phyloP scores from a whole-genome alignment of 2,888 invertebrate genomes.

The Dione juno region DNA sequence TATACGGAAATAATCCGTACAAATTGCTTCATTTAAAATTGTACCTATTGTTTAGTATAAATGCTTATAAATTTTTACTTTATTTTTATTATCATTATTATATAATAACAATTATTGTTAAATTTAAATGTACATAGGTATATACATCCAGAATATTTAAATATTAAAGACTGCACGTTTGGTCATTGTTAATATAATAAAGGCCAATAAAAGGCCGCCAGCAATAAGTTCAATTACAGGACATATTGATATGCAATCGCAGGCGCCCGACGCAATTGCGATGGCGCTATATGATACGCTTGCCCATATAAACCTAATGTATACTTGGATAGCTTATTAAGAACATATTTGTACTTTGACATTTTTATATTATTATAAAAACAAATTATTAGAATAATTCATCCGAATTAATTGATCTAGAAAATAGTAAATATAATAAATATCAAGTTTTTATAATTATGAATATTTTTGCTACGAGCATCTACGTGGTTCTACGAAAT shows the following conservation, averaged over 20 bases:
- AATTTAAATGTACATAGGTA: too few relatives aligned
- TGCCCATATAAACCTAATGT: background rate
- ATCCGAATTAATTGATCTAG: too few relatives aligned
- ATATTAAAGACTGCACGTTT: slow-evolving; percentile 43
- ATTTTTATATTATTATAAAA: too few relatives aligned
- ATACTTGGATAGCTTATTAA: background rate
- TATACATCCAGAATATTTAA: slow-evolving; percentile 12
- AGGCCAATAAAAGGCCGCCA: slow-evolving; percentile 61
- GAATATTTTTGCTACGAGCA: background rate
- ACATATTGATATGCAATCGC: slow-evolving; percentile 75
- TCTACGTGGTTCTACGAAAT: slow-evolving; percentile 44
- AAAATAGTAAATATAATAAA: too few relatives aligned
- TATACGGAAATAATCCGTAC: too few relatives aligned
- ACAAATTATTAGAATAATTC: too few relatives aligned
- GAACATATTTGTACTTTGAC: background rate
- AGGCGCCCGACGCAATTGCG: slow-evolving; percentile 71
- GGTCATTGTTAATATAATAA: slow-evolving; percentile 72
- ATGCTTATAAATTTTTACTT: too few relatives aligned
- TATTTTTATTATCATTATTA: too few relatives aligned
- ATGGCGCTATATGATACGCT: slow-evolving; percentile 45
- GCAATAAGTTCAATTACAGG: slow-evolving; percentile 74
- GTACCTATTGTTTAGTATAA: too few relatives aligned
- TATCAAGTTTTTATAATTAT: too few relatives aligned
- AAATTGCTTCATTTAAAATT: too few relatives aligned
- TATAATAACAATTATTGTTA: too few relatives aligned